These are phyloP conservation scores for Coenobita brevimanus DNA, from an alignment of 1,140 invertebrate genomes.

Conservation along the genomic window DNA sequence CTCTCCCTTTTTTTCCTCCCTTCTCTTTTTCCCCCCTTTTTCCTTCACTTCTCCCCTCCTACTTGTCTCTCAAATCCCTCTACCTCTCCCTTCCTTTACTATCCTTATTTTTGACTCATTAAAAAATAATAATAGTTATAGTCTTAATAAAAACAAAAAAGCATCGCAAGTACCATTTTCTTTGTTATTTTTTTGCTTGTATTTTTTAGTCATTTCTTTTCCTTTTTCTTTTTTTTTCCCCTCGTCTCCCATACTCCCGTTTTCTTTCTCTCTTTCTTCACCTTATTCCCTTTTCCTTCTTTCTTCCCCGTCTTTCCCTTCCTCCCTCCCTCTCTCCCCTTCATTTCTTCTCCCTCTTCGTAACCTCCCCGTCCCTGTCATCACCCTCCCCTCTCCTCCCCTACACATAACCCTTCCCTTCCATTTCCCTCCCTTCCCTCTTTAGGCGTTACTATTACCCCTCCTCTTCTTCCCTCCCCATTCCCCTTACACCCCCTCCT, in stretches of 20 bases:
- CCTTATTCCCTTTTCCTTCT: not conserved
- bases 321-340: not conserved
- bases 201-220: no score
- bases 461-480: not conserved
- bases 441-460: not conserved
- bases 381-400: not conserved
- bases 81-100: not conserved
- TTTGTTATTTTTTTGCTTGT: no score
- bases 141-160: no score
- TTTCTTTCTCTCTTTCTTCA: not conserved
- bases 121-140: no score
- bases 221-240: conserved; percentile 28
- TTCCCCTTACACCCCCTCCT: not conserved
- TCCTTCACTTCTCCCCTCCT: no score
- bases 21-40: no score
- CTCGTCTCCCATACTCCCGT: not conserved
- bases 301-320: not conserved
- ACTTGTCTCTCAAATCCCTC: no score
- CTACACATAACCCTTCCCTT: not conserved
- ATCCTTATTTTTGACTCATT: conserved; percentile 22
- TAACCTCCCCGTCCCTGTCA: not conserved
- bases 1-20: no score
- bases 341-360: not conserved
- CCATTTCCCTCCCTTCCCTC: not conserved
- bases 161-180: no score